Conservation (phyloP, 2,113 vertebrate genomes). For the Synodontis membranacea region DNA sequence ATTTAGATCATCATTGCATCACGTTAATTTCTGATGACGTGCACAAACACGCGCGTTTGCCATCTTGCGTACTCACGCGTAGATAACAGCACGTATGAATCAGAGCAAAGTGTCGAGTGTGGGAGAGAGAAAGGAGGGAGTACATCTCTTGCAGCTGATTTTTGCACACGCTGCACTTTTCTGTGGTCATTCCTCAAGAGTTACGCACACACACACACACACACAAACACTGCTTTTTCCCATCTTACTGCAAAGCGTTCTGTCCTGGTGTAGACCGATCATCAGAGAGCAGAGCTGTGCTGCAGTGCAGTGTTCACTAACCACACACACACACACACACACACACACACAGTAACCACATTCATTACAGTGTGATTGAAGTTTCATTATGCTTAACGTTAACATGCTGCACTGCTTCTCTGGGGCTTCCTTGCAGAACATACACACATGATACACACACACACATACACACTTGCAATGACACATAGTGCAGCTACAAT, state of each 20-base stretch:
- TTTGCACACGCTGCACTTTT: constrained; percentile 49
- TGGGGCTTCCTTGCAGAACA: not conserved
- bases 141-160: constrained; percentile 43
- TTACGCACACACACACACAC: constrained; percentile 38
- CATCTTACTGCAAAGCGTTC: constrained; percentile 19
- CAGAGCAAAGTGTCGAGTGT: constrained; percentile 50
- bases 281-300: constrained; percentile 26
- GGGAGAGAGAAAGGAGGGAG: constrained; percentile 51
- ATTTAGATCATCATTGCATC: not conserved
- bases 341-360: not conserved
- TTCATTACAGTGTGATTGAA: constrained; percentile 7
- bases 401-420: not conserved
- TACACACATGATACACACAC: not conserved
- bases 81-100: not conserved
- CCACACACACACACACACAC: constrained; percentile 17
- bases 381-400: not conserved
- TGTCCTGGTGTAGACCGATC: constrained; percentile 6
- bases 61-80: not conserved
- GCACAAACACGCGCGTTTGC: not conserved
- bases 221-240: not conserved
- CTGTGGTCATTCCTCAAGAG: constrained; percentile 50
- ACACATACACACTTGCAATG: not conserved
- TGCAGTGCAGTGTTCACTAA: constrained; percentile 29
- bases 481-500: constrained; percentile 3
- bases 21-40: not conserved